Evolutionary conservation across 2,113 vertebrate species (phyloP), one percentile per base, ranked within the genome.

Genomic region (Diglossa brunneiventris): DNA sequence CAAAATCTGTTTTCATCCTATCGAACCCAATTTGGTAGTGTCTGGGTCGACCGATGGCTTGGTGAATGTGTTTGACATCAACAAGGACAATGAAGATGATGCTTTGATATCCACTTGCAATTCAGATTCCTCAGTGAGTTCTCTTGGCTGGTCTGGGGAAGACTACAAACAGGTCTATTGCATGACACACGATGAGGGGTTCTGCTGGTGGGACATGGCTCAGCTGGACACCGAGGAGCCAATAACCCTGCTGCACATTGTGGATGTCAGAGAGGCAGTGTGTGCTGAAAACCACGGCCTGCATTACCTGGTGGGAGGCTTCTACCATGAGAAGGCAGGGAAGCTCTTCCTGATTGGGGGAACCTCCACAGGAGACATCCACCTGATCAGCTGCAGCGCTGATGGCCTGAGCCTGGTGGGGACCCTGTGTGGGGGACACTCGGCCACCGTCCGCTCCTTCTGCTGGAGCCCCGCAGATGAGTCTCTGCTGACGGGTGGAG

Each of bases 61-160:
- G 17, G 99, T 99, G 22, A 99, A 99, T 5, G 98, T 99, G 41
- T 99, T 99, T 2, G 98, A 99, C 96, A 97, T 99, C 78, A 98
- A 98, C 69, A 92, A 95, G 21, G 98, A 98, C 28, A 96, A 96
- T 0, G 99, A 99, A 97, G 99, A 99, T 1, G 98, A 99, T 44
- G 99, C 99, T 14, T 97, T 99, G 94, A 46, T 98, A 26, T 96
- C 98, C 41, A 99, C 99, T 20, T 99, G 98, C 46, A 99, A 99
- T 96, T 98, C 98, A 11, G 96, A 98, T 64, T 99, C 99, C 3
- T 99, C 99, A 0, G 98, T 98, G 23, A 98, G 98, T 55, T 96
- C 87, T 16, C 92, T 99, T 63, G 98, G 98, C 94, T 99, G 99
- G 99, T 96, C 98, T 50, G 99, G 99, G 22, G 76, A 96, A 6